Conservation (phyloP, 2,888 invertebrate species). For the Leucoma salicis region DNA sequence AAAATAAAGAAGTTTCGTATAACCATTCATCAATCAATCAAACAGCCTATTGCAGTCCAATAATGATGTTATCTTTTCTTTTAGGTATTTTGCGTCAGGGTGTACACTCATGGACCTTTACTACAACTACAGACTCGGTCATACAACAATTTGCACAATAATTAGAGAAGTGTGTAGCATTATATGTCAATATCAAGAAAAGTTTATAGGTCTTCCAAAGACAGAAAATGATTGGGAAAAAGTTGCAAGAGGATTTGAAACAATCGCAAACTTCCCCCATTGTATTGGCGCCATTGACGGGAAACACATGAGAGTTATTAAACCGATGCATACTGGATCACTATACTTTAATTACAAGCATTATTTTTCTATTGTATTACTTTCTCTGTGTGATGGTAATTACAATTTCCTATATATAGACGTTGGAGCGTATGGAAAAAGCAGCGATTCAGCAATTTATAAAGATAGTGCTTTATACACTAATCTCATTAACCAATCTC, state of each 20-base stretch:
- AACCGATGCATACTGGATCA: slow-evolving; percentile 11
- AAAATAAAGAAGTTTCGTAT: slow-evolving; percentile 7
- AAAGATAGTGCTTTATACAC: slow-evolving; percentile 12
- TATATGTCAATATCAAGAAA: slow-evolving; percentile 13
- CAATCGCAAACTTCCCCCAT: slow-evolving; percentile 1
- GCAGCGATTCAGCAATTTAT: slow-evolving; percentile 15
- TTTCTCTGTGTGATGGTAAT: slow-evolving; percentile 12
- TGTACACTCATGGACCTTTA: slow-evolving; percentile 16
- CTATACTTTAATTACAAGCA: slow-evolving; percentile 13
- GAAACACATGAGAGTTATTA: too few relatives aligned
- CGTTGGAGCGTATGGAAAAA: slow-evolving; percentile 10
- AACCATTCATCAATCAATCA: too few relatives aligned
- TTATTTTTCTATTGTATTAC: slow-evolving; percentile 7
- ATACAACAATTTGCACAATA: slow-evolving; percentile 18
- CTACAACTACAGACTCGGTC: slow-evolving; percentile 16
- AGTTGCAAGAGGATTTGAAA: slow-evolving; percentile 15
- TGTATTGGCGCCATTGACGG: slow-evolving; percentile 21
- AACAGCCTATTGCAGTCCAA: too few relatives aligned
- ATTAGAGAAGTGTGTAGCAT: slow-evolving; percentile 15
- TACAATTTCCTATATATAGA: slow-evolving; percentile 13
- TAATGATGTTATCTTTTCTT: slow-evolving; percentile 6
- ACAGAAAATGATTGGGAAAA: slow-evolving; percentile 14
- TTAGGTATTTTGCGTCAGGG: slow-evolving; percentile 16
- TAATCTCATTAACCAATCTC: slow-evolving; percentile 14
- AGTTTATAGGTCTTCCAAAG: slow-evolving; percentile 6